phyloP scores from a whole-genome alignment of 2,888 invertebrate species.

The Hydrotaea diabolus region DNA sequence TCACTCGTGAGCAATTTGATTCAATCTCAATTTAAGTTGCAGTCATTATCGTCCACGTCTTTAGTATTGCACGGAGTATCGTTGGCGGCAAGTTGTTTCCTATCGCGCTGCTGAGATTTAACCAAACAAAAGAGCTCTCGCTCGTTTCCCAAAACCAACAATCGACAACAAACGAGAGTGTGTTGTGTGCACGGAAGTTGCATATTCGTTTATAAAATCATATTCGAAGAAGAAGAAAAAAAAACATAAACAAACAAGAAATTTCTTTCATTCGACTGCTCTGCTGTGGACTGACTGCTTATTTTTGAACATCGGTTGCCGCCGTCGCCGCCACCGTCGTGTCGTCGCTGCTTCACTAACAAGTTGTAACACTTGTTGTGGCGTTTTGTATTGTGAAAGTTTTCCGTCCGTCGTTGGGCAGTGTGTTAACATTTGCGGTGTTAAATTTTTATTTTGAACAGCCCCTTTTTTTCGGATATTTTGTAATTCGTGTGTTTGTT shows the following conservation, averaged over 20 bases:
- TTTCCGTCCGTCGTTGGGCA: conserved; percentile 5
- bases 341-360: neutral
- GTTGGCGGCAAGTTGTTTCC: neutral
- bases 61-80: neutral
- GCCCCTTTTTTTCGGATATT: neutral
- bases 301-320: neutral
- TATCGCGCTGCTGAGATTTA: neutral
- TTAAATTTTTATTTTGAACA: neutral
- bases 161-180: too few species aligned
- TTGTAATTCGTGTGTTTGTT: neutral
- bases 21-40: conserved; percentile 36
- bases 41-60: conserved; percentile 14
- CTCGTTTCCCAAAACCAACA: neutral
- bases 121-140: neutral
- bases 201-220: neutral
- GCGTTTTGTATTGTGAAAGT: conserved; percentile 62
- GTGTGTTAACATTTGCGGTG: neutral
- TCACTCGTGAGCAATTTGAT: neutral
- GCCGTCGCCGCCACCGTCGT: neutral
- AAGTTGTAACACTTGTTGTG: conserved; percentile 48
- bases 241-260: conserved; percentile 29
- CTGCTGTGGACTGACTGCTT: too few species aligned
- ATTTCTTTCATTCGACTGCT: conserved; percentile 28
- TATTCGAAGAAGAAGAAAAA: neutral
- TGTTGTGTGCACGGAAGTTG: neutral